Base-by-base conservation (phyloP, 2,888 invertebrate genomes). In the Lathronympha strigana region DNA sequence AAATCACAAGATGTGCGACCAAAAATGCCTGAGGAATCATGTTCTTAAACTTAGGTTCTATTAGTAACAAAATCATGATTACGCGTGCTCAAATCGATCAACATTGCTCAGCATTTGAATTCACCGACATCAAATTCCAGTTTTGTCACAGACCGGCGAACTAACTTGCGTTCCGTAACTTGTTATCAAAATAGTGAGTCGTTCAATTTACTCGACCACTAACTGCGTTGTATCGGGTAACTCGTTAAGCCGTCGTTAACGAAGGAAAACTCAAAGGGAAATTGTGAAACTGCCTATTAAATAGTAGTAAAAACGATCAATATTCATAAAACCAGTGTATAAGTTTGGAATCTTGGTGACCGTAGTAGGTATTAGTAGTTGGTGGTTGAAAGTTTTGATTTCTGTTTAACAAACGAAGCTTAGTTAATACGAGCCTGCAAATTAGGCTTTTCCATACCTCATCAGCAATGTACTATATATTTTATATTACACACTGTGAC, bases 211-310 rank as follows among this genome's bases (percentile, higher is more conserved):
- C 43, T 58, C 36, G 63, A 50, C 40, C 36, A 45, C 40, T 50
- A 58, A 55, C 63, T 50, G 33, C 25, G 19, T 28, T 58, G 19
- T 64, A 36, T 51, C 51, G 53, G 51, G 21, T 36, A 63, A 45
- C 51, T 60, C 43, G 58, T 64, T 64, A 63, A 58, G 25, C 58
- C 51, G 50, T 64, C 64, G 58, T 31, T 49, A 63, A 51, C 19
- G 36, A 53, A 25, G n/a, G 33, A 63, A 58, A 58, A 58, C 45
- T 51, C 21, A 5, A 25, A 23, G 45, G 58, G 58, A 33, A 36
- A 19, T 60, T 21, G 25, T 38, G 21, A 60, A 64, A 60, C 33
- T n/a, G 45, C 50, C 58, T 25, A 50, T 50, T 58, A 63, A 50
- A 57, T 17, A 9, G 45, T 36, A 33, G 23, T 58, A 51, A 43